Base-by-base conservation (phyloP, 2,113 vertebrate genomes). In the Neogobius melanostomus region DNA sequence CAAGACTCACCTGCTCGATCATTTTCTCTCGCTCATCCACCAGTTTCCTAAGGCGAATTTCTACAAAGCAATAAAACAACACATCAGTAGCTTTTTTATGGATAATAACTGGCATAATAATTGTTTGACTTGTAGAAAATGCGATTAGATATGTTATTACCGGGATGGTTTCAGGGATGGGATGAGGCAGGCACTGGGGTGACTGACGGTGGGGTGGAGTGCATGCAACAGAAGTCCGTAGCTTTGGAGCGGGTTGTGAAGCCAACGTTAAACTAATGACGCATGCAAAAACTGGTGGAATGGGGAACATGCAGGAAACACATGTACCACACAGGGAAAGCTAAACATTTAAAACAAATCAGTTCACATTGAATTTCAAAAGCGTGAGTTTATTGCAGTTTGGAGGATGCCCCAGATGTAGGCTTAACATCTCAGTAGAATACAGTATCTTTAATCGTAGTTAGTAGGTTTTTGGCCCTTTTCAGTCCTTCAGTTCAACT, bases 1-100 rank as follows among this genome's bases (percentile, higher is more conserved):
- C 21, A 36, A 36, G 28, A 68, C 72, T 92, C 91, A 99, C 98
- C 96, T 99, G 96, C 70, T 97, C 96, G 56, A 98, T 88, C 60
- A 99, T 92, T 77, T 90, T 92, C 72, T 98, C 96, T 51, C 96
- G 94, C 81, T 99, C 98, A 14, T 98, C 96, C 47, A 95, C 79
- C 64, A 98, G 93, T 75, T 93, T 99, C 86, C 95, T 95, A 87
- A 98, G 89, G 72, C 95, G 96, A 74, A 92, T 93, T 83, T 98
- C 98, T 99, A 85, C 16, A 93, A 93, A 83, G 91, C 0, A 57
- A 77, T 64, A 76, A 12, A 8, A 75, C 28, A 28, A 28, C 28
- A 36, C 28, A 5, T 36, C 28, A 36, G 4, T 36, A 36, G 28
- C 28, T 36, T 3, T 36, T 36, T 36, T 10, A 72, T 0, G 11